phyloP scores from a whole-genome alignment of 2,797 vertebrate genomes.

The Alauda arvensis region DNA sequence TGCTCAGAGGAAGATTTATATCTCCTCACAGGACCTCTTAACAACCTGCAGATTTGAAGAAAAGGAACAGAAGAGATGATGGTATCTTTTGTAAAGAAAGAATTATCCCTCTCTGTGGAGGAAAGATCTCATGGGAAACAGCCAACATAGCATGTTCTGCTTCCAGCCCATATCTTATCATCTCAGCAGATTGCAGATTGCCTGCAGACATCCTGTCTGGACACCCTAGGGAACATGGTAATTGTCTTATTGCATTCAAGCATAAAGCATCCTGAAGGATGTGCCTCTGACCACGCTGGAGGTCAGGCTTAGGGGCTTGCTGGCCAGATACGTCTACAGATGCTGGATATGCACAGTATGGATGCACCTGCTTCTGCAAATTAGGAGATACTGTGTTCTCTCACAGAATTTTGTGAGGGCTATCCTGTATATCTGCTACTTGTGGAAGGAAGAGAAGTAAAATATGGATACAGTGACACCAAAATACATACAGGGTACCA shows the following conservation, averaged over 20 bases:
- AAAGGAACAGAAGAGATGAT: neutral
- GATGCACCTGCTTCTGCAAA: neutral
- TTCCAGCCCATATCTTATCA: constrained; percentile 3
- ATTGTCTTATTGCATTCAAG: neutral
- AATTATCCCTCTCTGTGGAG: neutral
- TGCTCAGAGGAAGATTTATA: neutral
- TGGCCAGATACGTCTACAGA: neutral
- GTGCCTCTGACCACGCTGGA: neutral
- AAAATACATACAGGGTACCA: neutral
- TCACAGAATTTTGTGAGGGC: neutral
- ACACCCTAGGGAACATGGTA: neutral
- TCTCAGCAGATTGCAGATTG: constrained; percentile 29
- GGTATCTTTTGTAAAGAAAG: neutral
- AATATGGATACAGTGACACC: neutral
- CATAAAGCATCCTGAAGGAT: neutral
- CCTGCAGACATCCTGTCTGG: constrained; percentile 22
- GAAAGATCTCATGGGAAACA: neutral
- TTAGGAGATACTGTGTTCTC: neutral
- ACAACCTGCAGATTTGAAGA: neutral
- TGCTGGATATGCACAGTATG: neutral
- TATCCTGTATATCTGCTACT: neutral
- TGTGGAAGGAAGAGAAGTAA: neutral
- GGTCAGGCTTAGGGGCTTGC: neutral
- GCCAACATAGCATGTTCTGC: neutral
- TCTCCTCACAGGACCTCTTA: neutral